Percentiles rank a stretch among this genome's conserved stretches.
These are phyloP conservation scores for Acropora tenuis DNA, from an alignment of 64 coral and sea anemone species.

Conservation along the genomic window DNA sequence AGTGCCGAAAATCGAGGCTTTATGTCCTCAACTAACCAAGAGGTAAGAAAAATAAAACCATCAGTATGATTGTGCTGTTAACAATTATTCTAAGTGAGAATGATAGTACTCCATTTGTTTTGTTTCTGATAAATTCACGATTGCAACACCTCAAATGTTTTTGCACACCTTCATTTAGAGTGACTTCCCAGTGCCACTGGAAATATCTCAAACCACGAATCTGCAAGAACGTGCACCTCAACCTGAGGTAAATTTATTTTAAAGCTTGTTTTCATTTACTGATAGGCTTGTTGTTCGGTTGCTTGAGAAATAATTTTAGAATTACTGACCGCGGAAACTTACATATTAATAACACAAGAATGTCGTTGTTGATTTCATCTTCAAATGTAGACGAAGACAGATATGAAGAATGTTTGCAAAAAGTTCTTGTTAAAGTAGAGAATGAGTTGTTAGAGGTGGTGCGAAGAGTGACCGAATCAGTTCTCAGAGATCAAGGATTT, in stretches of 20 bases:
- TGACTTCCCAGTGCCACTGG: neutral
- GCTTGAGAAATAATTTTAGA: neutral
- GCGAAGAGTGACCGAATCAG: conserved; percentile 58
- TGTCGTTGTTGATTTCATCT: conserved; percentile 7
- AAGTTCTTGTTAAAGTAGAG: conserved; percentile 42
- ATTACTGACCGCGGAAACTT: neutral
- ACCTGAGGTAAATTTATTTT: conserved; percentile 11
- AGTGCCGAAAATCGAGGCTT: too few relatives aligned
- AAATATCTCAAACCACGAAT: conserved; percentile 2
- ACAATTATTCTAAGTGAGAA: too few relatives aligned
- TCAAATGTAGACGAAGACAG: neutral
- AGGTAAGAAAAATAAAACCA: too few relatives aligned
- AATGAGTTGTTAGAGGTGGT: conserved; percentile 52
- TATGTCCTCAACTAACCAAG: too few relatives aligned
- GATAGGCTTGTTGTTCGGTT: neutral
- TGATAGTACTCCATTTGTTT: too few relatives aligned
- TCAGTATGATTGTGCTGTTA: too few relatives aligned
- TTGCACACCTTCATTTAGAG: too few relatives aligned
- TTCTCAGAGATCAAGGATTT: conserved; percentile 56
- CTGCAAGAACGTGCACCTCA: neutral
- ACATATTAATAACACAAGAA: neutral
- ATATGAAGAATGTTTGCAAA: conserved; percentile 38
- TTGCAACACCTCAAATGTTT: too few relatives aligned
- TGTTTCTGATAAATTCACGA: too few relatives aligned
- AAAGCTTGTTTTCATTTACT: conserved; percentile 7